phyloP scores from a whole-genome alignment of 2,888 invertebrate genomes.

The Philonicus albiceps region DNA sequence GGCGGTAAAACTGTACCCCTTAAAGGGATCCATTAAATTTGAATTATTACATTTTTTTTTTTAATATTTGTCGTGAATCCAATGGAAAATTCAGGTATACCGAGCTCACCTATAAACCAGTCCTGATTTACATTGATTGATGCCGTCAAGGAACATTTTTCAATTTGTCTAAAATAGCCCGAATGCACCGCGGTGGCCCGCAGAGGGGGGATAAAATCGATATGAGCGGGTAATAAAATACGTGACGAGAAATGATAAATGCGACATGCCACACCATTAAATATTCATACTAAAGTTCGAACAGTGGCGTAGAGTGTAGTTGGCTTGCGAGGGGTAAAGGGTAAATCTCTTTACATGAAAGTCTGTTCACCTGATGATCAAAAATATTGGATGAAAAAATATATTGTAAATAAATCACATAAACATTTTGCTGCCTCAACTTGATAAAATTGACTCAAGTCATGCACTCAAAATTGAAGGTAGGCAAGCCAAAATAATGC shows the following conservation, averaged over 20 bases:
- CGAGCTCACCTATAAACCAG: constrained; percentile 6
- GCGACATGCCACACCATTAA: constrained; percentile 16
- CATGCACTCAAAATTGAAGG: no score
- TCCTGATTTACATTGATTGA: constrained; percentile 28
- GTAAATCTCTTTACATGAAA: background rate
- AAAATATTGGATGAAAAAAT: background rate
- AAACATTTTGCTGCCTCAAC: background rate
- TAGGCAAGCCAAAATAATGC: no score
- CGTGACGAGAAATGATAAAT: constrained; percentile 33
- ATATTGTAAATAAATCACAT: background rate
- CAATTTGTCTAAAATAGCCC: constrained; percentile 21
- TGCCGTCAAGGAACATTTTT: constrained; percentile 26
- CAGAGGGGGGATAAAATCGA: background rate
- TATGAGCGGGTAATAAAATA: constrained; percentile 26
- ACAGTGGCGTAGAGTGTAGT: background rate
- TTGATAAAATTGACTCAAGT: background rate
- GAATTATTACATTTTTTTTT: background rate
- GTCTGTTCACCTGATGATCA: background rate
- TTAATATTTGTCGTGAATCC: background rate
- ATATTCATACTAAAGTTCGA: constrained; percentile 14
- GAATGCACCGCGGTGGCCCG: background rate
- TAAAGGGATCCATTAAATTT: background rate
- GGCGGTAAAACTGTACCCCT: background rate
- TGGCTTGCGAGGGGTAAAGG: background rate
- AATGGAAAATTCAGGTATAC: background rate